phyloP scores from a whole-genome alignment of 1,140 invertebrate genomes.

The Brachionus rotundiformis region DNA sequence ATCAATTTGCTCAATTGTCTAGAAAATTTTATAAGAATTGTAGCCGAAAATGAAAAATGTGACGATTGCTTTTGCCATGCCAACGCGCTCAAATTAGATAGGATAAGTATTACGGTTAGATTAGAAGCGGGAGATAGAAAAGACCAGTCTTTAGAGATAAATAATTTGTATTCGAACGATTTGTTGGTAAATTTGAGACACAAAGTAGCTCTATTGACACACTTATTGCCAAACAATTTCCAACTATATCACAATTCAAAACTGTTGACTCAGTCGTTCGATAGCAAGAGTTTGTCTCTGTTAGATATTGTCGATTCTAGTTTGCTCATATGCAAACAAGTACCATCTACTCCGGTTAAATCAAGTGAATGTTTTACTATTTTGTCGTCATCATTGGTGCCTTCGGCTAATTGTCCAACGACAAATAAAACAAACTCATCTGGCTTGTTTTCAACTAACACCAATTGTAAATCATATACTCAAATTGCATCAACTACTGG shows the following conservation, averaged over 20 bases:
- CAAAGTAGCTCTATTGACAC: background rate
- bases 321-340: background rate
- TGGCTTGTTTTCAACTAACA: background rate
- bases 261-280: background rate
- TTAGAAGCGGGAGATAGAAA: background rate
- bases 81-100: background rate
- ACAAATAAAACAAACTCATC: too few relatives aligned
- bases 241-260: background rate
- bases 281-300: background rate
- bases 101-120: background rate
- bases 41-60: background rate
- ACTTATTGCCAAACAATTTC: background rate
- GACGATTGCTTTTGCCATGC: background rate
- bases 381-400: too few relatives aligned
- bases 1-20: conserved; percentile 15
- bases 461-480: too few relatives aligned
- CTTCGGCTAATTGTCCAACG: background rate
- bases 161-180: conserved; percentile 18
- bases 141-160: background rate
- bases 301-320: background rate
- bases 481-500: too few relatives aligned
- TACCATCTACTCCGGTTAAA: conserved; percentile 17
- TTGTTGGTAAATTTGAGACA: background rate
- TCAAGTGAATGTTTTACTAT: conserved; percentile 16
- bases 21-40: conserved; percentile 17